phyloP scores from a whole-genome alignment of 2,113 vertebrate genomes.

The Anolis carolinensis region DNA sequence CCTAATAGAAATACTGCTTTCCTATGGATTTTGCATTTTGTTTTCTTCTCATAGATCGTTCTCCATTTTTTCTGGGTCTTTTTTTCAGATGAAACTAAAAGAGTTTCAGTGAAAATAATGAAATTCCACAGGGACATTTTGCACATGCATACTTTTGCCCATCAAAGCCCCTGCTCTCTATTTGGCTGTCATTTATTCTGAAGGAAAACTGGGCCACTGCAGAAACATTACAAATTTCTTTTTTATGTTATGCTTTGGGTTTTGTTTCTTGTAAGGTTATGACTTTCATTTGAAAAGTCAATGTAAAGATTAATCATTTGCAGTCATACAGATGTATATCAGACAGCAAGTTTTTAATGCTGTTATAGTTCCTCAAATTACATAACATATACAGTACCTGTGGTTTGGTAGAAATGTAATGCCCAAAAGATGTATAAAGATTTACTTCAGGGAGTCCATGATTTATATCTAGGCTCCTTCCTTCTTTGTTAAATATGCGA shows the following conservation, averaged over 20 bases:
- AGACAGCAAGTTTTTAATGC: background rate
- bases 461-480: background rate
- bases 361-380: background rate
- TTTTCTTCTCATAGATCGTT: too few species aligned
- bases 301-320: background rate
- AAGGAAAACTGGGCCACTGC: background rate
- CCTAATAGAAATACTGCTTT: too few species aligned
- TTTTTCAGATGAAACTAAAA: background rate
- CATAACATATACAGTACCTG: too few species aligned
- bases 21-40: too few species aligned
- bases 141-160: background rate
- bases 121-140: background rate
- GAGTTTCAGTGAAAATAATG: background rate
- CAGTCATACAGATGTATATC: background rate
- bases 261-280: slow-evolving; percentile 8
- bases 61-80: background rate
- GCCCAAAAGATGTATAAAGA: background rate
- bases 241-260: background rate
- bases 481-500: background rate
- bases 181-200: background rate
- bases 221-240: slow-evolving; percentile 21
- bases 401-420: too few species aligned
- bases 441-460: background rate
- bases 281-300: background rate
- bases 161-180: background rate